Base-by-base conservation (phyloP, 2,113 vertebrate genomes). In the Muntiacus muntjak region DNA sequence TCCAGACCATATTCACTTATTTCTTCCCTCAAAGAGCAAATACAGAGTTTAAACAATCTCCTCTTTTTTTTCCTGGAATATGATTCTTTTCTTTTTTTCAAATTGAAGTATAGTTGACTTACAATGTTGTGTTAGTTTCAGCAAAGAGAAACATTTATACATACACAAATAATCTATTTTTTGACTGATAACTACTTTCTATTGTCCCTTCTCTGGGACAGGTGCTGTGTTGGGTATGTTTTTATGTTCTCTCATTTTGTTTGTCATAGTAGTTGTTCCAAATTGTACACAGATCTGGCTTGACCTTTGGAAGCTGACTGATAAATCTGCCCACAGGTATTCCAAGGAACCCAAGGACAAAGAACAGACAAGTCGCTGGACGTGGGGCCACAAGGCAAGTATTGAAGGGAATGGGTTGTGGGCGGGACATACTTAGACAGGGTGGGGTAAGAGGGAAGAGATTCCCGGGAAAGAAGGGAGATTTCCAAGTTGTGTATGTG, bases 381-480 rank as follows among this genome's bases (percentile, higher is more conserved):
- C 40, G 55, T 62, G 81, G 88, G 88, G 50, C 58, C 88, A 91
- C 58, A 45, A 79, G n/a, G 52, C 89, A 89, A 85, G 60, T 87
- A 67, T 84, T 57, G 36, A 64, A 71, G 57, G 52, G 86, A 92
- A 28, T 9, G 3, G 3, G 14, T 26, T 0, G 55, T 96, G 88
- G 96, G 95, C 36, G 57, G 82, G 26, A 52, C 64, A 57, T 88
- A 52, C 55, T 96, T 62, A 82, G 64, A 58, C 55, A 60, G 92
- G 90, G 81, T 30, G 54, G 40, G n/a, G 86, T 17, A 25, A 28
- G 45, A 52, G 36, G 2, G 19, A 40, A 81, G 58, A 71, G 89
- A 67, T 97, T 98, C 89, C 93, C 23, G 14, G 54, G 62, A 96
- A 97, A 79, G 60, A 91, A 93, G 90, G 30, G 17, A 50, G 71